These are phyloP conservation scores for Accipiter cooperii DNA, from an alignment of 2,113 vertebrate species.

Conservation along the genomic window DNA sequence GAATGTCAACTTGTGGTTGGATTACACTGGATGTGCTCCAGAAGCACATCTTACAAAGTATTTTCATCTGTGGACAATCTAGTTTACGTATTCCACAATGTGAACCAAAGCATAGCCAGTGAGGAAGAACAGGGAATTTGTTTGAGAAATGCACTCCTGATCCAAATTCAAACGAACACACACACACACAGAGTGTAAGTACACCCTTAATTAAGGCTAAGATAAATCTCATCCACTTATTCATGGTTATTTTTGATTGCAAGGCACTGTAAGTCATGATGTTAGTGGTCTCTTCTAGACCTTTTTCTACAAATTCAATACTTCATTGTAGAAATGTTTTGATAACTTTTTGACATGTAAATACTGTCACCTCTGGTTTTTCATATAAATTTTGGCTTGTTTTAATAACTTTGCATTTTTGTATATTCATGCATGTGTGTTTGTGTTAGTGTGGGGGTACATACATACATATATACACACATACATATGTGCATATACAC, in stretches of 20 bases:
- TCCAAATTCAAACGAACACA: neutral
- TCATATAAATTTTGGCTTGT: neutral
- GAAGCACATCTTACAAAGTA: neutral
- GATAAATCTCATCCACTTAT: neutral
- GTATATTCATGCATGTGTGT: rapidly evolving
- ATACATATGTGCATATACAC: rapidly evolving
- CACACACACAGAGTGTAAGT: neutral
- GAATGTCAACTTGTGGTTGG: neutral
- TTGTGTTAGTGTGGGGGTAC: neutral
- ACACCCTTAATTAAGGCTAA: neutral
- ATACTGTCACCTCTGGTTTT: neutral
- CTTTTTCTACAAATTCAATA: neutral
- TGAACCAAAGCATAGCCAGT: neutral
- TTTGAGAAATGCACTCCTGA: neutral
- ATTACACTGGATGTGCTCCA: neutral
- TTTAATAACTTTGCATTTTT: neutral
- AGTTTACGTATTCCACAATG: rapidly evolving
- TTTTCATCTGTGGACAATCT: neutral
- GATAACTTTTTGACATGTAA: neutral
- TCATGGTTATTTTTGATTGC: neutral
- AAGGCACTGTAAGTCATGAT: neutral
- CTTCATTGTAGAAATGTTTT: neutral
- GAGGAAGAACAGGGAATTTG: neutral
- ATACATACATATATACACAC: rapidly evolving
- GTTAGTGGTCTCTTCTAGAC: neutral